Evolutionary conservation across 2,797 vertebrate species (phyloP), one percentile per base, ranked within the genome.

Genomic region (Silurus aristotelis): DNA sequence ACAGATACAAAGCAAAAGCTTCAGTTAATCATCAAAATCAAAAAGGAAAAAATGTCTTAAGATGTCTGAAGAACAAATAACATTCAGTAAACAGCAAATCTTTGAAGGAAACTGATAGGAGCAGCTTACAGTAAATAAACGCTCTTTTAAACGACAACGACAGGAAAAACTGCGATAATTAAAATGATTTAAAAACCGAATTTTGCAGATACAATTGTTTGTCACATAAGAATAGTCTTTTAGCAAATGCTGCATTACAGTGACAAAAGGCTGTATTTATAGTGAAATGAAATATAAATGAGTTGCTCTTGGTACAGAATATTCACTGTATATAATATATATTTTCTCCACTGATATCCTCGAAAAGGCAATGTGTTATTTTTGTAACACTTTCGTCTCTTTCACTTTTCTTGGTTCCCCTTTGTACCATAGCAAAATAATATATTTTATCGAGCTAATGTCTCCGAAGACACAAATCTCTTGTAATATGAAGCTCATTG

Each of bases 241-340:
- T 63, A 38, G 6, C 12, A 22, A 67, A 7, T 6, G 12, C 52
- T 83, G 61, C 82, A 75, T 55, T 55, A 64, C 46, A 13, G 6
- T n/a, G 46, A 9, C 38, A 79, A 43, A 25, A 63, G 9, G 10
- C 58, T 38, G 38, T 38, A 38, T 38, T 38, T 0, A 38, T 38
- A 27, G 2, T 72, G 17, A 46, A 46, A 73, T 52, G 19, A 83
- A 63, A 83, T 61, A 43, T 79, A 79, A 79, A 79, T 79, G 20
- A 13, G 19, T 20, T 13, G 75, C 56, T 60, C 56, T 38, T 78
- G 31, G 10, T 38, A 22, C 56, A 61, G 27, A 14, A 48, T 12
- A 61, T 61, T 61, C 43, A 61, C 19, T 20, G 2, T 13, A 7
- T 5, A 61, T 27, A 43, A 22, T 58, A 19, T 9, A 56, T 76